Conservation (phyloP, 2,797 vertebrate species). For the Coregonus suidteri region DNA sequence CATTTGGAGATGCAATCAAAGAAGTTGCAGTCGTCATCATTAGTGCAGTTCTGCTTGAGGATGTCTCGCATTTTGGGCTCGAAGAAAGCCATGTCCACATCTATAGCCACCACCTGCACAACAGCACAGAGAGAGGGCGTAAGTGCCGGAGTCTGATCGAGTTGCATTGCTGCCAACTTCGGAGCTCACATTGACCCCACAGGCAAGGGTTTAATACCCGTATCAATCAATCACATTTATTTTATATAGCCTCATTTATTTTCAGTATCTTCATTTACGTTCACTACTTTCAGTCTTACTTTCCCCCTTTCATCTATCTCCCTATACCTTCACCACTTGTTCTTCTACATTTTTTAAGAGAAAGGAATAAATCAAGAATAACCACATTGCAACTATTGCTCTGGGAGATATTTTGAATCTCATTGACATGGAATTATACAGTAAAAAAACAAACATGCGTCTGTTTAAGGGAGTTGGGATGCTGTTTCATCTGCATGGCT, state of each 20-base stretch:
- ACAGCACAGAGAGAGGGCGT: neutral
- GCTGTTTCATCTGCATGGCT: neutral
- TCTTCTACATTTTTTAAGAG: no score
- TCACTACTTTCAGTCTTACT: neutral
- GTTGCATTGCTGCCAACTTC: neutral
- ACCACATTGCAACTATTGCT: neutral
- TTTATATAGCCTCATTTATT: neutral
- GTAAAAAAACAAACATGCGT: neutral
- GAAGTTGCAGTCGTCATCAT: conserved; percentile 92
- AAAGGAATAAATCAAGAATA: neutral
- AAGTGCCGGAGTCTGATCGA: neutral
- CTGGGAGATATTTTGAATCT: neutral
- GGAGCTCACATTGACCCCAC: neutral
- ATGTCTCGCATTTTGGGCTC: conserved; percentile 97
- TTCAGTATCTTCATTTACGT: neutral
- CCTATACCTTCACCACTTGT: no score
- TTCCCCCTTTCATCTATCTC: no score
- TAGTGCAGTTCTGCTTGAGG: conserved; percentile 93
- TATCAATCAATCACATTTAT: neutral
- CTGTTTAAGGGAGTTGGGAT: neutral
- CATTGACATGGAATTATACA: no score
- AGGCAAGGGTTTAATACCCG: neutral
- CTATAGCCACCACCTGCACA: conserved; percentile 92
- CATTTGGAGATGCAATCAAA: conserved; percentile 95
- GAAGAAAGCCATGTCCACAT: conserved; percentile 98